phyloP scores from a whole-genome alignment of 2,113 vertebrate genomes.

The Microcebus ravelobensis region DNA sequence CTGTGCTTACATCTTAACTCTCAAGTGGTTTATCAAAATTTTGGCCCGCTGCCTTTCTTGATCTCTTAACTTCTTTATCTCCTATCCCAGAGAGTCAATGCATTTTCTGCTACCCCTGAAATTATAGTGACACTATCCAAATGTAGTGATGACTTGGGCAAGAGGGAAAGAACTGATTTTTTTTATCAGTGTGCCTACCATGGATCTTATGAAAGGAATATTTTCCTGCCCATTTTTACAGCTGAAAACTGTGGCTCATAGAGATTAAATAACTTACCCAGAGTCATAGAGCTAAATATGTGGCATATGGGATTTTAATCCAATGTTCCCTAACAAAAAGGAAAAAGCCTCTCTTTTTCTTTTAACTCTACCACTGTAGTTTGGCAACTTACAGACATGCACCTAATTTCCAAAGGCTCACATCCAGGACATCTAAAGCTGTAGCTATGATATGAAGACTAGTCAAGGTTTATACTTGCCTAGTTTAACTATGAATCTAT shows the following conservation, averaged over 20 bases:
- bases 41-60: neutral
- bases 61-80: neutral
- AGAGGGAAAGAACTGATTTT: neutral
- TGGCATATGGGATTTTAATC: neutral
- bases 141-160: neutral
- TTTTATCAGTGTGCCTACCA: neutral
- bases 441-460: slow-evolving; percentile 6
- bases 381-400: neutral
- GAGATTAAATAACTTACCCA: slow-evolving; percentile 1
- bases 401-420: neutral
- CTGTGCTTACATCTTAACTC: neutral
- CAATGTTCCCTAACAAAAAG: neutral
- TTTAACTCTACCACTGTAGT: neutral
- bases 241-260: neutral
- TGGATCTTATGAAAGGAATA: neutral
- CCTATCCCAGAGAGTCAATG: neutral
- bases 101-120: neutral
- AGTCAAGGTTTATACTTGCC: slow-evolving; percentile 8
- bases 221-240: neutral
- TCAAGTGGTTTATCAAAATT: neutral
- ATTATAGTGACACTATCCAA: neutral
- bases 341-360: neutral
- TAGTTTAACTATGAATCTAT: slow-evolving; percentile 32
- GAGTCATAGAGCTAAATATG: neutral
- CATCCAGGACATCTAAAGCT: neutral